Percentiles rank a stretch among this genome's conserved stretches.
phyloP scores from a whole-genome alignment of 2,113 vertebrate species.

The Rhinolophus sinicus region DNA sequence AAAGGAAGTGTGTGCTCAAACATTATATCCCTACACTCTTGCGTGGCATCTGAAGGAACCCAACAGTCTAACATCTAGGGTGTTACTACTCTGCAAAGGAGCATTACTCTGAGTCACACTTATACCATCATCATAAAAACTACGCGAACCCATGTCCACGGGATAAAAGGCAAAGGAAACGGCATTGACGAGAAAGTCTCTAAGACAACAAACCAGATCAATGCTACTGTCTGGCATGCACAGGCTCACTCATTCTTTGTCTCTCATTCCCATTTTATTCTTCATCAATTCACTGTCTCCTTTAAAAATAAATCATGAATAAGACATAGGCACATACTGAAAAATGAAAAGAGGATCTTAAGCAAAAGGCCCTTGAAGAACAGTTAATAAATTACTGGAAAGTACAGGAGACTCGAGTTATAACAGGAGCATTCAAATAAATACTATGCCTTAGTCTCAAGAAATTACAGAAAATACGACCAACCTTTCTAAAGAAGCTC shows the following conservation, averaged over 20 bases:
- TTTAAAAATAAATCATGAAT: background rate
- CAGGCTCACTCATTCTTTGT: background rate
- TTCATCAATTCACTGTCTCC: background rate
- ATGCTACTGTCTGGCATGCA: background rate
- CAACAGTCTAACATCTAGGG: background rate
- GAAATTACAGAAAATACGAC: background rate
- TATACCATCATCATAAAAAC: background rate
- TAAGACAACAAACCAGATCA: background rate
- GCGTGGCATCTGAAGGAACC: background rate
- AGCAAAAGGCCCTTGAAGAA: background rate
- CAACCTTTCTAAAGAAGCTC: slow-evolving; percentile 22
- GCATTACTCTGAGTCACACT: background rate
- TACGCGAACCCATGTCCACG: background rate
- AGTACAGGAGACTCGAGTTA: background rate
- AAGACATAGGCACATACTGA: background rate
- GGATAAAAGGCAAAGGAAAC: background rate
- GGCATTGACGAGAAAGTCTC: background rate
- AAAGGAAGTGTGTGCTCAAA: background rate
- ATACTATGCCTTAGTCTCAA: background rate
- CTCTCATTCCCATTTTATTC: background rate
- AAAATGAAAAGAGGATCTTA: slow-evolving; percentile 8
- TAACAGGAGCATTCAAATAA: background rate
- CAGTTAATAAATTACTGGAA: background rate
- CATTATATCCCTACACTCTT: background rate
- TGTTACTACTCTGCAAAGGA: background rate